These are phyloP conservation scores for Balanococcus diminutus DNA, from an alignment of 2,888 invertebrate genomes.

Conservation along the genomic window DNA sequence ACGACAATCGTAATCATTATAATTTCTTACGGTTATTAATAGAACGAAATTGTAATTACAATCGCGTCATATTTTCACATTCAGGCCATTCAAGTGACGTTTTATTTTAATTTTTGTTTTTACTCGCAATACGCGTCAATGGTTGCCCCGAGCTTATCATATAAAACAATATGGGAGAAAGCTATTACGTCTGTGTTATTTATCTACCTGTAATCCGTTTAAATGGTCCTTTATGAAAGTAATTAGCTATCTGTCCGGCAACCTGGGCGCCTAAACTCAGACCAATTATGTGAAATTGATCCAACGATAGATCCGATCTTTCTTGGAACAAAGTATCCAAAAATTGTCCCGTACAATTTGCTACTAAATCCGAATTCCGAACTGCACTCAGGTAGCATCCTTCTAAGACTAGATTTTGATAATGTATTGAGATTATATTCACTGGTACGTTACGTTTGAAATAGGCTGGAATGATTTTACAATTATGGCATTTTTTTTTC, in stretches of 20 bases:
- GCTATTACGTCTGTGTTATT: not conserved
- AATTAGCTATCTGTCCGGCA: constrained; percentile 66
- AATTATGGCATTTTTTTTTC: not conserved
- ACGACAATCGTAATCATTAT: not conserved
- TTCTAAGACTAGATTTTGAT: constrained; percentile 66
- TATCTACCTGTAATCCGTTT: constrained; percentile 66
- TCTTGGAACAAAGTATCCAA: constrained; percentile 65
- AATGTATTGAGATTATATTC: constrained; percentile 70
- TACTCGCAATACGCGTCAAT: not conserved
- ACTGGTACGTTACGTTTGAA: constrained; percentile 65
- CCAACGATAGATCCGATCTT: constrained; percentile 61
- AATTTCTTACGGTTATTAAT: not conserved
- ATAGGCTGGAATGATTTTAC: constrained; percentile 63
- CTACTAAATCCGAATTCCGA: constrained; percentile 67
- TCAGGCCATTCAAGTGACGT: constrained; percentile 3
- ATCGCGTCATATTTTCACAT: not conserved
- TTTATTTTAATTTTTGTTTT: constrained; percentile 10
- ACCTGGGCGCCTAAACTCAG: constrained; percentile 71
- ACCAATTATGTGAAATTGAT: constrained; percentile 68
- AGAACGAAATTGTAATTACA: constrained; percentile 1
- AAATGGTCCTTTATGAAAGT: constrained; percentile 63
- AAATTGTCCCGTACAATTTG: constrained; percentile 68
- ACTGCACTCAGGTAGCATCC: constrained; percentile 70
- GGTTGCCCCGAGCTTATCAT: not conserved
- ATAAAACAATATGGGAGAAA: not conserved